phyloP scores from a whole-genome alignment of 2,113 vertebrate genomes.

The Lampris incognitus region DNA sequence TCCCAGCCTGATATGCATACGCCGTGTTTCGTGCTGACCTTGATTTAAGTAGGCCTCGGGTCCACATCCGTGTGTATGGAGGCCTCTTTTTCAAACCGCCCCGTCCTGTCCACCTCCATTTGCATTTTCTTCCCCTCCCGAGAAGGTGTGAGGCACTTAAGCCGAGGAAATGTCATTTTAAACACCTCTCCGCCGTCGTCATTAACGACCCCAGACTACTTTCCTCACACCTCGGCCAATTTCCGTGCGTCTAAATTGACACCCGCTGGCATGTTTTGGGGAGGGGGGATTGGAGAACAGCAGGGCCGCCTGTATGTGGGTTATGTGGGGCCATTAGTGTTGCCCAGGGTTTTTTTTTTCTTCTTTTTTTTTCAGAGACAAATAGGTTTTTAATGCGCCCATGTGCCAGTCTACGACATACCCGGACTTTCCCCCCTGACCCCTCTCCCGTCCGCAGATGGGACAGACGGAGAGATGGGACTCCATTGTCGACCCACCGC shows the following conservation, averaged over 20 bases:
- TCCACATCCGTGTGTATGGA: not conserved
- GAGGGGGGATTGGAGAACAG: slow-evolving; percentile 37
- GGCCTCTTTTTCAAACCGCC: slow-evolving; percentile 37
- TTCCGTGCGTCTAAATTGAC: slow-evolving; percentile 62
- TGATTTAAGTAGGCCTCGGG: slow-evolving; percentile 52
- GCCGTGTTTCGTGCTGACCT: slow-evolving; percentile 66
- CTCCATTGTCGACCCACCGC: slow-evolving; percentile 68
- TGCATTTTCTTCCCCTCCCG: slow-evolving; percentile 48
- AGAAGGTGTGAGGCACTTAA: slow-evolving; percentile 65
- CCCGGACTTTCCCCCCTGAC: slow-evolving; percentile 21
- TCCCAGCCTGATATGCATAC: slow-evolving; percentile 39
- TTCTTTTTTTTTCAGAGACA: slow-evolving; percentile 38
- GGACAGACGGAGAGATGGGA: slow-evolving; percentile 68
- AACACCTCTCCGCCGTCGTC: slow-evolving; percentile 64
- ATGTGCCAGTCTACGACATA: slow-evolving; percentile 60
- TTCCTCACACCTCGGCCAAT: slow-evolving; percentile 73
- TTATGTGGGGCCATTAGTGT: slow-evolving; percentile 59
- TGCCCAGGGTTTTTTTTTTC: slow-evolving; percentile 26
- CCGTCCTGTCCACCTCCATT: slow-evolving; percentile 50
- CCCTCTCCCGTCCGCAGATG: slow-evolving; percentile 63
- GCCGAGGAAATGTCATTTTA: slow-evolving; percentile 76
- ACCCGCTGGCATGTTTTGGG: slow-evolving; percentile 42
- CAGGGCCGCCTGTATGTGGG: slow-evolving; percentile 58
- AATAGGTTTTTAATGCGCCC: slow-evolving; percentile 69
- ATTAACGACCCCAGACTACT: slow-evolving; percentile 64